Evolutionary conservation across 2,113 vertebrate species (phyloP).

Genomic region (Myrmecophaga tridactyla): DNA sequence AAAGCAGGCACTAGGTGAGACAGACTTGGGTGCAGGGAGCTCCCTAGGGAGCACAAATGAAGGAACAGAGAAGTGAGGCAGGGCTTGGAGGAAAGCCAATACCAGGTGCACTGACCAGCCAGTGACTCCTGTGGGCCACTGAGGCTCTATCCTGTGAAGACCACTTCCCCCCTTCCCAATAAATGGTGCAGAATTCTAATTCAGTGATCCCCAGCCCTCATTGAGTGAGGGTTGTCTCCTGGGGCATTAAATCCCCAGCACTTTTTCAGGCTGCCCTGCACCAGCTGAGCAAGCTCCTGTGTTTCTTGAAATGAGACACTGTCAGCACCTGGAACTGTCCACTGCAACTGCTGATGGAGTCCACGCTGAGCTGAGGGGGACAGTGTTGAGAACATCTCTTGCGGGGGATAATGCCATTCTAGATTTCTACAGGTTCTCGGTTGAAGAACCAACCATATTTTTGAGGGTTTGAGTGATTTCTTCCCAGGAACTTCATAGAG

Average conservation of each 20-base stretch:
- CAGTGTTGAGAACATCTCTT: too few species aligned
- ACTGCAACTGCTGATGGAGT: rapidly evolving
- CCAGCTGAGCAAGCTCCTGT: too few species aligned
- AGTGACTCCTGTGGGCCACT: neutral
- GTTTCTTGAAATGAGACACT: neutral
- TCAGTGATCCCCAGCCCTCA: rapidly evolving
- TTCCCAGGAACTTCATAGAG: neutral
- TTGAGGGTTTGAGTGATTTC: neutral
- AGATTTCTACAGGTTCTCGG: neutral
- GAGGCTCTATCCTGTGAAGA: neutral
- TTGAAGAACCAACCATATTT: neutral
- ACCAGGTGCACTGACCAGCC: rapidly evolving
- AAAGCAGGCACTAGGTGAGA: neutral
- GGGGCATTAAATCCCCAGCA: neutral
- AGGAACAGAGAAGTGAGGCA: rapidly evolving
- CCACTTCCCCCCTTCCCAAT: too few species aligned
- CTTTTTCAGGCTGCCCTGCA: too few species aligned
- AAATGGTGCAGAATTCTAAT: too few species aligned
- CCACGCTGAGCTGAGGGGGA: neutral
- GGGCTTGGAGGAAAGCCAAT: rapidly evolving
- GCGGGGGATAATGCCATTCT: neutral
- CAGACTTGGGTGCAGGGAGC: too few species aligned
- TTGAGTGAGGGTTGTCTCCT: neutral
- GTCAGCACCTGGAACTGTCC: too few species aligned
- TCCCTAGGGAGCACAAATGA: neutral